A percentile compares a stretch with the other conserved stretches of the same genome.
Conservation (phyloP, 1,140 invertebrate genomes). For the Catajapyx aquilonaris region DNA sequence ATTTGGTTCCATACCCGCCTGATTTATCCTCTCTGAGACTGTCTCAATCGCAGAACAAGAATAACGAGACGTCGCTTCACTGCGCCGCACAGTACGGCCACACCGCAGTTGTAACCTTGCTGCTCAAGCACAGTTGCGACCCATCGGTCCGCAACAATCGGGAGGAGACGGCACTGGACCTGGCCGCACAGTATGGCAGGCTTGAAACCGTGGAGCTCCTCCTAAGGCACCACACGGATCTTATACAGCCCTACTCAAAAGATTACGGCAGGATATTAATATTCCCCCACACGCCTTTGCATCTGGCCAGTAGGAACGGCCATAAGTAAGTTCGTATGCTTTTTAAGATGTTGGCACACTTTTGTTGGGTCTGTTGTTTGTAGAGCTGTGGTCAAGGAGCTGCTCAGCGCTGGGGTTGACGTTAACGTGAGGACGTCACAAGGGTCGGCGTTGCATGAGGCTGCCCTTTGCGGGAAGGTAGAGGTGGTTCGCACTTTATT, state of each 20-base stretch:
- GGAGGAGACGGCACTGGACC: conserved; percentile 78
- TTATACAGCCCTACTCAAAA: conserved; percentile 43
- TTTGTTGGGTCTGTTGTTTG: too few species aligned
- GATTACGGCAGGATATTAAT: conserved; percentile 20
- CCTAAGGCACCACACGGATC: conserved; percentile 52
- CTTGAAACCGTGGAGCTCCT: conserved; percentile 73
- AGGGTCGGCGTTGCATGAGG: conserved; percentile 86
- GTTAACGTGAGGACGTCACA: conserved; percentile 70
- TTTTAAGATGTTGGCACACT: too few species aligned
- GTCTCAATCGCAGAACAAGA: conserved; percentile 54
- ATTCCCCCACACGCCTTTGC: conserved; percentile 71
- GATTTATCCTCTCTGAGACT: too few species aligned
- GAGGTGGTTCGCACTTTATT: conserved; percentile 69
- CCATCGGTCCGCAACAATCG: conserved; percentile 69
- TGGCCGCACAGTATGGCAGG: conserved; percentile 80
- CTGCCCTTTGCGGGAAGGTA: conserved; percentile 79
- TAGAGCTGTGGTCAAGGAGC: conserved; percentile 60
- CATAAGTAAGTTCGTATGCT: conserved; percentile 41
- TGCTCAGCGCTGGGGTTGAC: conserved; percentile 66
- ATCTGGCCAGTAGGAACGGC: conserved; percentile 82
- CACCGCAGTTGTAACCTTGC: conserved; percentile 61
- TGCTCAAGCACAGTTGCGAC: conserved; percentile 72
- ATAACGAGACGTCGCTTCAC: conserved; percentile 83
- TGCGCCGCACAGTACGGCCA: conserved; percentile 90
- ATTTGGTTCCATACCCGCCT: too few species aligned